Evolutionary conservation across 2,113 vertebrate species (phyloP).

Genomic region (Pelodiscus sinensis): DNA sequence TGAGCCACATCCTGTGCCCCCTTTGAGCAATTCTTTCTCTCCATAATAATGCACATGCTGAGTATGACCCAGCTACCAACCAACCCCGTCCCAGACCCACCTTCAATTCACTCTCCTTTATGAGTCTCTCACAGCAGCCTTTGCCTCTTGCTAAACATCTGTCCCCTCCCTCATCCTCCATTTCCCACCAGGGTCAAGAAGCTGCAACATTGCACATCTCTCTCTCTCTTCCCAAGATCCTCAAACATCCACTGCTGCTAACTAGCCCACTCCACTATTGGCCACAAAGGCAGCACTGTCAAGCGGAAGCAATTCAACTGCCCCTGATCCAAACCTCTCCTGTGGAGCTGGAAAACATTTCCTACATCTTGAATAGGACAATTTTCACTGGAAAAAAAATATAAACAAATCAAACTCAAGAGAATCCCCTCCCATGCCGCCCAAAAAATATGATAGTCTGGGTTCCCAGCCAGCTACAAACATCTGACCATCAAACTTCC

Average conservation of each 20-base stretch:
- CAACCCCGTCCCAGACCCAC: rapidly evolving
- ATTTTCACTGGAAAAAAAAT: not conserved
- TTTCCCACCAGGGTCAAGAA: rapidly evolving
- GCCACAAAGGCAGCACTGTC: rapidly evolving
- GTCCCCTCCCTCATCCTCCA: rapidly evolving
- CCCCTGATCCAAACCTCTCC: not conserved
- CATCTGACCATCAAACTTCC: not conserved
- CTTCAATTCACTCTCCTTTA: rapidly evolving
- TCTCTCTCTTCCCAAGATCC: not conserved
- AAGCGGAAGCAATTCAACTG: not conserved
- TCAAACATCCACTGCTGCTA: not conserved
- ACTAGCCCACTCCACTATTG: rapidly evolving
- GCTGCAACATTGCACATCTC: rapidly evolving
- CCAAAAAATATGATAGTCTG: not conserved
- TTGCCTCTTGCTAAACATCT: rapidly evolving
- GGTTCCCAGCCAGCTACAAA: not conserved
- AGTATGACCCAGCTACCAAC: not conserved
- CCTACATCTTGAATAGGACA: not conserved
- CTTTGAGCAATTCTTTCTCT: not conserved
- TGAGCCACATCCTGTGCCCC: not conserved
- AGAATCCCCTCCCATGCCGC: not conserved
- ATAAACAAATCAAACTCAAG: not conserved
- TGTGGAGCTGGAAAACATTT: not conserved
- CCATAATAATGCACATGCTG: not conserved
- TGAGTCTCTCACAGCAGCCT: not conserved